Evolutionary conservation across 2,113 vertebrate genomes (phyloP).

Genomic region (Columba janthina): DNA sequence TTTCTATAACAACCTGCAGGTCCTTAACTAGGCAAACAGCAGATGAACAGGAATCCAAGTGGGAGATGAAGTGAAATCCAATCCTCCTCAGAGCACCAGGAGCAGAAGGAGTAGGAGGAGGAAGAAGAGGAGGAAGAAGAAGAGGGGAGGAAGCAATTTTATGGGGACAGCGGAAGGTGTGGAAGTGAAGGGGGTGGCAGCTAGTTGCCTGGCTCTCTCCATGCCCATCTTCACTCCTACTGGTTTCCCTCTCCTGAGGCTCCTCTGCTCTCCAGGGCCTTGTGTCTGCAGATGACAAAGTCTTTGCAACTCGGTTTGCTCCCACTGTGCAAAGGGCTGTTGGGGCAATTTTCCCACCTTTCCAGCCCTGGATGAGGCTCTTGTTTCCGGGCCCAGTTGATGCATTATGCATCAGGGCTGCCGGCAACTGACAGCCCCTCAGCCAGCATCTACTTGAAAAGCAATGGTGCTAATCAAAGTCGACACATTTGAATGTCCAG

Average conservation of each 20-base stretch:
- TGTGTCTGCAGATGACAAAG: constrained; percentile 24
- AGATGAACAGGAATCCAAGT: constrained; percentile 72
- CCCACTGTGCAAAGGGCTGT: constrained; percentile 73
- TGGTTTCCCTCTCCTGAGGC: not conserved
- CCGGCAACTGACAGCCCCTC: constrained; percentile 93
- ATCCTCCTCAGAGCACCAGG: constrained; percentile 18
- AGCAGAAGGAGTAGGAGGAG: not conserved
- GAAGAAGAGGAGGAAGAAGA: not conserved
- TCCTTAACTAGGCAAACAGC: constrained; percentile 89
- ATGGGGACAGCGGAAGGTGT: not conserved
- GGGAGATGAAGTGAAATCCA: constrained; percentile 67
- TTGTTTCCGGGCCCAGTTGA: constrained; percentile 89
- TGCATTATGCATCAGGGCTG: constrained; percentile 99
- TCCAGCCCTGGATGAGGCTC: constrained; percentile 87
- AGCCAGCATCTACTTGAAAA: constrained; percentile 91
- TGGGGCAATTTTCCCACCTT: constrained; percentile 89
- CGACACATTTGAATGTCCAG: constrained; percentile 98
- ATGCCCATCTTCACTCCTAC: not conserved
- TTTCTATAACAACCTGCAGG: constrained; percentile 85
- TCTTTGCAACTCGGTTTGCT: constrained; percentile 66
- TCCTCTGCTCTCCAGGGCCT: constrained; percentile 19
- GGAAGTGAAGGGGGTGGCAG: not conserved
- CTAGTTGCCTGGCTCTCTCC: not conserved
- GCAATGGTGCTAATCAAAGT: constrained; percentile 95
- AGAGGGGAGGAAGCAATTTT: not conserved